Percentiles rank a stretch among this genome's conserved stretches.
These are phyloP conservation scores for Drosophila obscura DNA, from an alignment of 1,140 invertebrate species.

Conservation along the genomic window DNA sequence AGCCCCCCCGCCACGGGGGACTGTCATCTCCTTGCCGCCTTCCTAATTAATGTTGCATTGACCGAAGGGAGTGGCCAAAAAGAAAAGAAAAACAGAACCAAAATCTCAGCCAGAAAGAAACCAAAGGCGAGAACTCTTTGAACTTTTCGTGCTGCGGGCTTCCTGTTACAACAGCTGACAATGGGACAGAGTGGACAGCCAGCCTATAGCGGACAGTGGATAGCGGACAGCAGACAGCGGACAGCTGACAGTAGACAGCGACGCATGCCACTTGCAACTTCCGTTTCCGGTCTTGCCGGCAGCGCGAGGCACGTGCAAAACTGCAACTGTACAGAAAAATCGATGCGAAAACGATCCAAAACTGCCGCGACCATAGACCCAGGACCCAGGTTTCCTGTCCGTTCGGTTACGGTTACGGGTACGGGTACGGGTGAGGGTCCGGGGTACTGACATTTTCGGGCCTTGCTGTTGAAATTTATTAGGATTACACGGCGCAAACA, in stretches of 20 bases:
- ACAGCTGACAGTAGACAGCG: slow-evolving; percentile 38
- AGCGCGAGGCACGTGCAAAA: slow-evolving; percentile 38
- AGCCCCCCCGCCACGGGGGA: not conserved
- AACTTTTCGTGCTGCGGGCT: slow-evolving; percentile 8
- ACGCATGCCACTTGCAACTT: slow-evolving; percentile 75
- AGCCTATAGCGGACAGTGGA: slow-evolving; percentile 11
- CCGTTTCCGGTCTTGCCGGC: slow-evolving; percentile 55
- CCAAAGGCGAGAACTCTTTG: slow-evolving; percentile 11
- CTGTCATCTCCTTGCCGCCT: slow-evolving; percentile 29
- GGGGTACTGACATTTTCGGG: slow-evolving; percentile 58
- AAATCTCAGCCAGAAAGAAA: slow-evolving; percentile 2
- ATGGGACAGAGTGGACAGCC: not conserved
- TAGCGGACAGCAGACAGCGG: slow-evolving; percentile 16
- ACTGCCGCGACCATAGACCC: slow-evolving; percentile 33
- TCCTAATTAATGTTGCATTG: slow-evolving; percentile 58
- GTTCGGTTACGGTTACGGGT: not conserved
- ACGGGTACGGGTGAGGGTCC: not conserved
- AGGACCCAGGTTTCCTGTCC: not conserved
- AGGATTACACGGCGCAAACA: slow-evolving; percentile 44
- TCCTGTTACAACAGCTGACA: slow-evolving; percentile 13
- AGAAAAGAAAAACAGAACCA: too few species aligned
- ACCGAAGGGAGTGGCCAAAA: not conserved
- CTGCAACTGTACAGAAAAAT: slow-evolving; percentile 43
- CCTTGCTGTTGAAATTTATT: slow-evolving; percentile 67
- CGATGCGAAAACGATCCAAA: slow-evolving; percentile 57